A percentile compares a stretch with the other conserved stretches of the same genome.
phyloP scores from a whole-genome alignment of 2,888 invertebrate genomes.

The Anticlea derivata region DNA sequence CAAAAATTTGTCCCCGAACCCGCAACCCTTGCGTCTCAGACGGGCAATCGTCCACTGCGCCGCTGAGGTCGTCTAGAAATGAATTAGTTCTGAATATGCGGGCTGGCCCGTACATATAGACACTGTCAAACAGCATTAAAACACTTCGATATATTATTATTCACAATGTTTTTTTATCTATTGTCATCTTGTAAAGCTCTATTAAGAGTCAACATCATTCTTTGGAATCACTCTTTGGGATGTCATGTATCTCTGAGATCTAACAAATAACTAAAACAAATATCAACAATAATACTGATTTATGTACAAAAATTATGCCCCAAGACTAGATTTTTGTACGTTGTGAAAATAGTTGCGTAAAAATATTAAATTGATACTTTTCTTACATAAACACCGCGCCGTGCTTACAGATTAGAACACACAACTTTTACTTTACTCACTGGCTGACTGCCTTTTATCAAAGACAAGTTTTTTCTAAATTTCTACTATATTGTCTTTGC shows the following conservation, averaged over 20 bases:
- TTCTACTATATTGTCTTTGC: no score
- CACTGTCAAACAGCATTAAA: slow-evolving; percentile 57
- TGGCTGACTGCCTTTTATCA: no score
- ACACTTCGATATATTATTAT: slow-evolving; percentile 46
- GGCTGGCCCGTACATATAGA: no score
- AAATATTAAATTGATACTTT: slow-evolving; percentile 17
- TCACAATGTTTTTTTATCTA: slow-evolving; percentile 53
- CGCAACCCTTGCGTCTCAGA: no score
- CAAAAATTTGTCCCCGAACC: no score
- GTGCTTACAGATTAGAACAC: no score
- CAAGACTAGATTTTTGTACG: slow-evolving; percentile 32
- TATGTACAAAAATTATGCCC: slow-evolving; percentile 30
- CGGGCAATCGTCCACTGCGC: no score
- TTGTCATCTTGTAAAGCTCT: slow-evolving; percentile 75
- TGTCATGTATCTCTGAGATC: slow-evolving; percentile 60
- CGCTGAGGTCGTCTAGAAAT: no score
- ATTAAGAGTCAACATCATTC: slow-evolving; percentile 41
- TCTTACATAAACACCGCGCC: slow-evolving; percentile 2
- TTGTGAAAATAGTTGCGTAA: slow-evolving; percentile 13
- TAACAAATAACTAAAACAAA: slow-evolving; percentile 41
- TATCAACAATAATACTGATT: slow-evolving; percentile 37
- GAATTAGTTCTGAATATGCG: no score
- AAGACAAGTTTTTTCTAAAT: no score
- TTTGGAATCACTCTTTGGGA: slow-evolving; percentile 69
- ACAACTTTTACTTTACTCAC: no score